These are phyloP conservation scores for Alces alces DNA, from an alignment of 2,113 vertebrate genomes.

Conservation along the genomic window DNA sequence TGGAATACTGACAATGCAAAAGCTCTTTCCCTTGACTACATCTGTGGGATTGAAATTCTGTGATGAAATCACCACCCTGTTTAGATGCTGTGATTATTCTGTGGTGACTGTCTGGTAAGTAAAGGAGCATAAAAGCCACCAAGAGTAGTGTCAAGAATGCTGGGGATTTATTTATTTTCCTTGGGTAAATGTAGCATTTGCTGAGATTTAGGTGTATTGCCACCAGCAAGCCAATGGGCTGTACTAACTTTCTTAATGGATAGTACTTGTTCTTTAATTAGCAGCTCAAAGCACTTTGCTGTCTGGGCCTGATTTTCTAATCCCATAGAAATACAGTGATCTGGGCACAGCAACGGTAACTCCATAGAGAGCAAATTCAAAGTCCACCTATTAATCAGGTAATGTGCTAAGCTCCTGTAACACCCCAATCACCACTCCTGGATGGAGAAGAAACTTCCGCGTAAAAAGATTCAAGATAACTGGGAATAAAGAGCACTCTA, in stretches of 20 bases:
- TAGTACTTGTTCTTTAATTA: slow-evolving; percentile 37
- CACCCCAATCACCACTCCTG: not conserved
- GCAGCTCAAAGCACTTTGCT: slow-evolving; percentile 41
- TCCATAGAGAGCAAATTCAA: slow-evolving; percentile 33
- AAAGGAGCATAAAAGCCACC: slow-evolving; percentile 11
- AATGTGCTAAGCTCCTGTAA: not conserved
- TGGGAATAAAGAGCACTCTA: slow-evolving; percentile 22
- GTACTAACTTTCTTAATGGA: slow-evolving; percentile 38
- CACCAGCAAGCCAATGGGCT: slow-evolving; percentile 15
- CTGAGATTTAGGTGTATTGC: slow-evolving; percentile 43
- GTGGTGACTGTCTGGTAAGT: not conserved
- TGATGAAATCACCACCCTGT: slow-evolving; percentile 32
- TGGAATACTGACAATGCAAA: not conserved
- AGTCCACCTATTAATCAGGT: slow-evolving; percentile 37
- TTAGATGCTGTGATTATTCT: slow-evolving; percentile 40
- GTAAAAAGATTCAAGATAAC: slow-evolving; percentile 38
- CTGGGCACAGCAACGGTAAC: not conserved
- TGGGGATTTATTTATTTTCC: slow-evolving; percentile 22
- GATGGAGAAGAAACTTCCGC: slow-evolving; percentile 10
- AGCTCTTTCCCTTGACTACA: not conserved
- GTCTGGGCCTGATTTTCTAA: slow-evolving; percentile 42
- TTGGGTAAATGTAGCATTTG: slow-evolving; percentile 42
- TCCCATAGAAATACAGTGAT: slow-evolving; percentile 37
- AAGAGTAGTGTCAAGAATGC: not conserved
- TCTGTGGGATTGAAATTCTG: slow-evolving; percentile 17